phyloP scores from a whole-genome alignment of 2,888 invertebrate species.

The Spialia ferax region DNA sequence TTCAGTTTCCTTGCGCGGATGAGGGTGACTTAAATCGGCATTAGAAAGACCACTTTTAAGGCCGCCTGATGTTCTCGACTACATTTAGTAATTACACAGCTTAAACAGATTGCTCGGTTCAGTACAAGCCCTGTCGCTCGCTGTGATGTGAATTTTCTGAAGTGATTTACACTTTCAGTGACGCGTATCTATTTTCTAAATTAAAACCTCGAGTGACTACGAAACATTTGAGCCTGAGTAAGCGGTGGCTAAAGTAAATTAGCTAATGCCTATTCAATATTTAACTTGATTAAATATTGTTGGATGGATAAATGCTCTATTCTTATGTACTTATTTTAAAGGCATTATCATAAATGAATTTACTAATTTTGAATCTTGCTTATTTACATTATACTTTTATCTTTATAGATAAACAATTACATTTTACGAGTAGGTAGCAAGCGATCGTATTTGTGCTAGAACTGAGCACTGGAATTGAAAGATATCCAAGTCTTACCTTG shows the following conservation, averaged over 20 bases:
- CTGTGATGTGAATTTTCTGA: constrained; percentile 30
- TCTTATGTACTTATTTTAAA: too few relatives aligned
- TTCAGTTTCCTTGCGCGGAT: constrained; percentile 58
- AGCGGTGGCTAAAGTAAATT: not conserved
- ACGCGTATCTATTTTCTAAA: constrained; percentile 18
- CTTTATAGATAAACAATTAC: too few relatives aligned
- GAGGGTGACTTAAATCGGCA: constrained; percentile 65
- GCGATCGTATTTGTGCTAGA: too few relatives aligned
- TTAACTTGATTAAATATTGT: not conserved
- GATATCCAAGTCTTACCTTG: too few relatives aligned
- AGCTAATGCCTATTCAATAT: not conserved
- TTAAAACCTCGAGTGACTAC: constrained; percentile 25
- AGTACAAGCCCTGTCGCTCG: constrained; percentile 47
- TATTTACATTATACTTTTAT: too few relatives aligned
- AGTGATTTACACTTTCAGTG: constrained; percentile 38
- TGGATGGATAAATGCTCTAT: too few relatives aligned
- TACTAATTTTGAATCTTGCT: too few relatives aligned
- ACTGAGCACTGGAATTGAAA: too few relatives aligned
- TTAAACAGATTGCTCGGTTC: constrained; percentile 69
- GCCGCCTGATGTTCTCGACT: constrained; percentile 67
- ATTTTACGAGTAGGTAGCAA: too few relatives aligned
- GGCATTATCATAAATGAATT: too few relatives aligned
- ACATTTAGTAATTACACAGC: constrained; percentile 70
- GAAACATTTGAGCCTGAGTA: not conserved
- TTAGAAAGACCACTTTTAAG: constrained; percentile 63